Evolutionary conservation across 2,888 invertebrate species (phyloP).

Genomic region (Alentia gelatinosa): DNA sequence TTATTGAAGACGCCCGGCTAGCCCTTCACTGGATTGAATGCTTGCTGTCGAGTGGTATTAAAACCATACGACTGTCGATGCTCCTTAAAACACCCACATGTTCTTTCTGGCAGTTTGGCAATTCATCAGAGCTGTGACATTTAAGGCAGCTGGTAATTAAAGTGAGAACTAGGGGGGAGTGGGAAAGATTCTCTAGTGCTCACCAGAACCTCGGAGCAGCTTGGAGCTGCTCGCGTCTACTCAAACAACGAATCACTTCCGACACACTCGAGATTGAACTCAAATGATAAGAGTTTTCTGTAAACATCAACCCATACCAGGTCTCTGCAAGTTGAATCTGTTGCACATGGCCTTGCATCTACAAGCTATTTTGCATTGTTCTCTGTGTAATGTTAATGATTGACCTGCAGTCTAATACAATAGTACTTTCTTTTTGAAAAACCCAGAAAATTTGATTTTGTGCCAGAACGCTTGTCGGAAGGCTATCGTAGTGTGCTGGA

Average conservation of each 20-base stretch:
- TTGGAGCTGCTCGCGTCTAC: background rate
- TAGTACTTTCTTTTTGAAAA: too few species aligned
- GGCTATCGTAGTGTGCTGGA: too few species aligned
- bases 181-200: too few species aligned
- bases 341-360: too few species aligned
- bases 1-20: background rate
- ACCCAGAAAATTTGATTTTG: too few species aligned
- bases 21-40: background rate
- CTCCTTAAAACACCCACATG: background rate
- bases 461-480: too few species aligned
- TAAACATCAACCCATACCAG: too few species aligned
- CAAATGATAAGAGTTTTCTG: too few species aligned
- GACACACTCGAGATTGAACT: background rate
- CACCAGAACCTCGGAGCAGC: background rate
- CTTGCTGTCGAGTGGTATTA: background rate
- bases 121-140: conserved; percentile 32
- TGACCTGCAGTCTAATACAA: too few species aligned
- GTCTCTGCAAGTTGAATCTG: too few species aligned
- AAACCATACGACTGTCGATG: conserved; percentile 23
- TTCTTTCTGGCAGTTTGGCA: background rate
- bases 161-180: background rate
- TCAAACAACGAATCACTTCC: background rate
- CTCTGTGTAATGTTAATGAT: too few species aligned
- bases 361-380: too few species aligned
- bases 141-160: conserved; percentile 40